Conservation (phyloP, 2,113 vertebrate genomes). For the Okapia johnstoni region DNA sequence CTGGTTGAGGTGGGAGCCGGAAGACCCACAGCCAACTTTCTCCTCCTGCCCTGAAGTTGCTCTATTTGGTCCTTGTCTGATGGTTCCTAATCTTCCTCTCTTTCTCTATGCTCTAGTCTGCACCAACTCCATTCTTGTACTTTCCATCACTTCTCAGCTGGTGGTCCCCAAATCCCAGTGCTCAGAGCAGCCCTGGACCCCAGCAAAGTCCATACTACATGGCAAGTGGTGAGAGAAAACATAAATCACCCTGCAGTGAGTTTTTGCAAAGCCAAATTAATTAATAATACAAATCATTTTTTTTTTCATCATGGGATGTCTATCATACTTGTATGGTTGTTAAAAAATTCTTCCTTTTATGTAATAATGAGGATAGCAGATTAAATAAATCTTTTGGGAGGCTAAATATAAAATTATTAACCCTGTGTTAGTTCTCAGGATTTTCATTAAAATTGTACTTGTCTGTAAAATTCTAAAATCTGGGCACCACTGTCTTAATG, state of each 20-base stretch:
- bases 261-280: not conserved
- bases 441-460: not conserved
- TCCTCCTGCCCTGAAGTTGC: not conserved
- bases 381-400: not conserved
- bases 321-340: not conserved
- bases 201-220: not conserved
- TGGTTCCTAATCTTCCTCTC: not conserved
- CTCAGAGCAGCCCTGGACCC: not conserved
- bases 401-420: not conserved
- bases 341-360: not conserved
- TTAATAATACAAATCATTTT: not conserved
- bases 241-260: not conserved
- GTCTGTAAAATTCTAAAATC: constrained; percentile 1
- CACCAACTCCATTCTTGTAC: not conserved
- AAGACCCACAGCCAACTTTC: not conserved
- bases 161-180: not conserved
- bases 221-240: not conserved
- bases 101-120: not conserved
- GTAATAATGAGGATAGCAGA: not conserved
- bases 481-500: not conserved
- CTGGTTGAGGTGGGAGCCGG: too few species aligned
- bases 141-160: not conserved
- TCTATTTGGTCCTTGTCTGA: not conserved
- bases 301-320: not conserved
- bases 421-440: not conserved